Percentiles rank a stretch among this genome's conserved stretches.
Conservation (phyloP, 2,113 vertebrate genomes). For the Cyanoramphus novaezelandiae region DNA sequence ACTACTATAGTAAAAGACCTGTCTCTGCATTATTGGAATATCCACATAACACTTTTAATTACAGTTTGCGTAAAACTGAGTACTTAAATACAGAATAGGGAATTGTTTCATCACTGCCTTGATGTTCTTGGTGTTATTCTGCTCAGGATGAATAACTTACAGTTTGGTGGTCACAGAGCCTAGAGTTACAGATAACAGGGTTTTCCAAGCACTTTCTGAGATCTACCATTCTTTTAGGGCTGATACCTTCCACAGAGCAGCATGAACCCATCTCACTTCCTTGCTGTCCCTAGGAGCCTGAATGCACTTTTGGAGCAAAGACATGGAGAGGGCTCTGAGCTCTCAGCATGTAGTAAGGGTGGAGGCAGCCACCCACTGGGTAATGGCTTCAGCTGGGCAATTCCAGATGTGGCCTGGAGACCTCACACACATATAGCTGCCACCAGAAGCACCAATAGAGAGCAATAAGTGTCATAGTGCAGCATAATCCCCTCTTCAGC, state of each 20-base stretch:
- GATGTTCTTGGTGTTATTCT: background rate
- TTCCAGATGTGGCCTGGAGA: background rate
- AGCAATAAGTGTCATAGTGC: background rate
- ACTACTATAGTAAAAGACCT: background rate
- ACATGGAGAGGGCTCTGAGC: background rate
- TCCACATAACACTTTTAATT: background rate
- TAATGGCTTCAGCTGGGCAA: background rate
- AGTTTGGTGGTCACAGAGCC: background rate
- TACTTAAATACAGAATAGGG: background rate
- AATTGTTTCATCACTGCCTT: background rate
- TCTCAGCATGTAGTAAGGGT: background rate
- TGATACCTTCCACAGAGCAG: background rate
- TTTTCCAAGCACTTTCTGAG: background rate
- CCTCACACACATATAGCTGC: background rate
- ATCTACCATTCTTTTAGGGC: background rate
- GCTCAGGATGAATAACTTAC: background rate
- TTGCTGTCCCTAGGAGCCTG: background rate
- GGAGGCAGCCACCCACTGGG: background rate
- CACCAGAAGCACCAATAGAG: background rate
- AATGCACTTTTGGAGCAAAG: background rate
- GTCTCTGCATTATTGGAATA: background rate
- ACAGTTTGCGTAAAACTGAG: background rate
- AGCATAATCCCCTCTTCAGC: constrained; percentile 12
- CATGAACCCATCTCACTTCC: background rate
- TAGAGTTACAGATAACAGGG: background rate